Conservation (phyloP, 2,113 vertebrate species). For the Epinephelus moara region DNA sequence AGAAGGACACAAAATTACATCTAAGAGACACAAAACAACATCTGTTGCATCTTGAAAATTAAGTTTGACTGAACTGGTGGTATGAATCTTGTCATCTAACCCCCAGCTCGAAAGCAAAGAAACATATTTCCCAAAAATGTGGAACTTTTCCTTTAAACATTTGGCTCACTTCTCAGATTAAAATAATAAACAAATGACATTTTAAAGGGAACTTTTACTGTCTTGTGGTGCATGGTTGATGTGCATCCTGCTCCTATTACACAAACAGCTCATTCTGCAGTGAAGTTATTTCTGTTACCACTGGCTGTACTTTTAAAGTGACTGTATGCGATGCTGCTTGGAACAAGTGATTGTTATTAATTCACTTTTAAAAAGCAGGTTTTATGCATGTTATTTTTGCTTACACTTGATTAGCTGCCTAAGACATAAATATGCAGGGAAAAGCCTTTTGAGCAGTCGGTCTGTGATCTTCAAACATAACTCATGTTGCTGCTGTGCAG, state of each 20-base stretch:
- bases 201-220: constrained; percentile 6
- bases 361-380: neutral
- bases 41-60: too few species aligned
- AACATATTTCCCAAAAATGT: neutral
- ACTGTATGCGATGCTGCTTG: neutral
- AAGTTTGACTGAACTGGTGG: too few species aligned
- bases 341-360: neutral
- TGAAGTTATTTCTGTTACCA: constrained; percentile 6
- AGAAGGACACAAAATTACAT: too few species aligned
- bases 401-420: constrained; percentile 17
- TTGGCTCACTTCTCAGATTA: neutral
- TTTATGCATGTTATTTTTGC: constrained; percentile 12
- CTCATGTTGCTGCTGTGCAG: constrained; percentile 20
- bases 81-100: too few species aligned
- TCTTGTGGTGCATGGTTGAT: neutral
- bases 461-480: constrained; percentile 17
- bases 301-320: constrained; percentile 20
- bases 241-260: neutral
- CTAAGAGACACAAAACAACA: too few species aligned
- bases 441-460: constrained; percentile 7
- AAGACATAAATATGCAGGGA: constrained; percentile 25
- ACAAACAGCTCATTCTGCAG: neutral
- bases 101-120: too few species aligned
- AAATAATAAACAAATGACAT: constrained; percentile 4
- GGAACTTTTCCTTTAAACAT: neutral